phyloP scores from a whole-genome alignment of 2,113 vertebrate species.

The Pseudorhombus dupliciocellatus region DNA sequence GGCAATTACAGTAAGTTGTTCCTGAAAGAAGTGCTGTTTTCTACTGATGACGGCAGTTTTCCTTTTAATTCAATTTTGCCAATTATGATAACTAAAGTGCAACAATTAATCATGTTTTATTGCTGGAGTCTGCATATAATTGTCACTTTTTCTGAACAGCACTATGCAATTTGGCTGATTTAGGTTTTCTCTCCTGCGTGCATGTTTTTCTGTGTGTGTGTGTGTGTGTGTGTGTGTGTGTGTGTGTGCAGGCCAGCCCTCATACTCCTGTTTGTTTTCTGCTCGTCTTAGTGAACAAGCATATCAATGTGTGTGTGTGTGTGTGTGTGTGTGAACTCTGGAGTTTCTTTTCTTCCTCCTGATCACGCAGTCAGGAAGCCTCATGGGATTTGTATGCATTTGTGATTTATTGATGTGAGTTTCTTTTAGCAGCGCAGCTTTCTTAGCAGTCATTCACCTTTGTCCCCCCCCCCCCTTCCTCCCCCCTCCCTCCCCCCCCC shows the following conservation, averaged over 20 bases:
- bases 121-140: constrained; percentile 74
- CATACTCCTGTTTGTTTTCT: constrained; percentile 29
- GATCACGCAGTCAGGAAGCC: constrained; percentile 66
- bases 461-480: constrained; percentile 51
- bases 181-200: constrained; percentile 42
- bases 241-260: constrained; percentile 2
- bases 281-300: constrained; percentile 13
- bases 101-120: constrained; percentile 73
- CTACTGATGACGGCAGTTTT: constrained; percentile 68
- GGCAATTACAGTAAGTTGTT: constrained; percentile 65
- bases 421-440: constrained; percentile 67
- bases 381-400: constrained; percentile 70
- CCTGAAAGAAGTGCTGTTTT: constrained; percentile 60
- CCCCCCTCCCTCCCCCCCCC: constrained; percentile 2
- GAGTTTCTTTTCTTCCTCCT: constrained; percentile 33
- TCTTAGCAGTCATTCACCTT: constrained; percentile 67
- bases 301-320: constrained; percentile 13
- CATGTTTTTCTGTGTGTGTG: constrained; percentile 13
- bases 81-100: constrained; percentile 70
- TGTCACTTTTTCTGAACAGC: constrained; percentile 55
- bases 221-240: constrained; percentile 16
- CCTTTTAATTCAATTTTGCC: constrained; percentile 67
- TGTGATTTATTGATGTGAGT: constrained; percentile 80
- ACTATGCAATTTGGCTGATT: constrained; percentile 64
- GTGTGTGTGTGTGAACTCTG: constrained; percentile 22